phyloP scores from a whole-genome alignment of 2,888 invertebrate genomes.

The Clunio marinus region DNA sequence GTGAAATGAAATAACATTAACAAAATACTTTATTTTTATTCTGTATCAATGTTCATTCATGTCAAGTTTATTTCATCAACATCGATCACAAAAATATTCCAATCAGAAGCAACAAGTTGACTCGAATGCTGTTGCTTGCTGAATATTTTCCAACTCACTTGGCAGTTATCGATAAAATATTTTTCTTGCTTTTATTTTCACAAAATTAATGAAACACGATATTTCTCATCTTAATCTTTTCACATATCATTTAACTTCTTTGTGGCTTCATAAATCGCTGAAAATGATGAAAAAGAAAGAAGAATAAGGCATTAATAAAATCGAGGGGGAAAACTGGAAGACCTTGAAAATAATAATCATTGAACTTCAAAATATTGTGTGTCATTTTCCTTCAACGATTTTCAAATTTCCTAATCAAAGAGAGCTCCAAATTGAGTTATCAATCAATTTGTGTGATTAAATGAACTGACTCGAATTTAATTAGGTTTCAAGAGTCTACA shows the following conservation, averaged over 20 bases:
- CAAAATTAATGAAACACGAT: neutral
- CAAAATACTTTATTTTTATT: no score
- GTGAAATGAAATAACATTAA: neutral
- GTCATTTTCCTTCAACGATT: no score
- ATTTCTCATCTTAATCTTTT: neutral
- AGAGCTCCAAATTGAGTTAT: neutral
- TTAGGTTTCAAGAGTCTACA: constrained; percentile 9
- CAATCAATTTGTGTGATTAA: constrained; percentile 21
- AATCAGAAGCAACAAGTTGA: constrained; percentile 1
- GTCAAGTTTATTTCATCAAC: neutral
- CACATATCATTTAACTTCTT: neutral
- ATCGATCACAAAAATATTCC: neutral
- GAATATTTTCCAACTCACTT: neutral
- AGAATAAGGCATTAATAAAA: neutral
- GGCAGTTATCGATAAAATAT: no score
- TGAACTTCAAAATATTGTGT: no score
- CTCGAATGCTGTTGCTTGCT: neutral
- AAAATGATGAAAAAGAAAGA: neutral
- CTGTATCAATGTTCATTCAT: neutral
- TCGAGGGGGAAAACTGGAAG: neutral
- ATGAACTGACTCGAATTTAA: constrained; percentile 24
- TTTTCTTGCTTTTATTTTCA: no score
- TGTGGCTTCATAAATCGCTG: neutral
- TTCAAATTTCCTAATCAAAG: neutral
- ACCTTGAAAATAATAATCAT: neutral